Conservation (phyloP, 2,888 invertebrate genomes). For the Kryphioiulus occultus region DNA sequence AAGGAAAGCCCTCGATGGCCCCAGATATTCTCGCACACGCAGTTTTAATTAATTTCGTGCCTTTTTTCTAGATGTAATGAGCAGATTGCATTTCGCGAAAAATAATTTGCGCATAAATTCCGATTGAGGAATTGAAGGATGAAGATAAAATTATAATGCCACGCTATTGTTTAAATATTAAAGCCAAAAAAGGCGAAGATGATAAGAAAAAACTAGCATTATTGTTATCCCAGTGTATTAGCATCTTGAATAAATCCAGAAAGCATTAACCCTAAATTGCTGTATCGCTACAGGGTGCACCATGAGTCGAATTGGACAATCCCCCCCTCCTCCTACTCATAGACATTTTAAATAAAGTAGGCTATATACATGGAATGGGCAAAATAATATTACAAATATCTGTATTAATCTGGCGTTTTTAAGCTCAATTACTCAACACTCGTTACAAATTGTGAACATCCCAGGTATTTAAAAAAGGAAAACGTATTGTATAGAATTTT, state of each 20-base stretch:
- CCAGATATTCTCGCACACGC: not conserved
- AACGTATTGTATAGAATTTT: too few species aligned
- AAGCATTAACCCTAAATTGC: not conserved
- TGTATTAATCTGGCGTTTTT: too few species aligned
- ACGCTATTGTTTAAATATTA: slow-evolving; percentile 8
- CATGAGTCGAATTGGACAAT: too few species aligned
- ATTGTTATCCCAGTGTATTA: not conserved
- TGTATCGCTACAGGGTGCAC: too few species aligned
- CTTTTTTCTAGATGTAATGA: not conserved
- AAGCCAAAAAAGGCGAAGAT: not conserved
- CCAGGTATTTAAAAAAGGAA: too few species aligned
- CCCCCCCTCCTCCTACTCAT: too few species aligned
- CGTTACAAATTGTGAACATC: too few species aligned
- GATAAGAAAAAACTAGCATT: not conserved
- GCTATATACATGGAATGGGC: too few species aligned
- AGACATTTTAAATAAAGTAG: too few species aligned
- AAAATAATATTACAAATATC: too few species aligned
- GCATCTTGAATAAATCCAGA: not conserved
- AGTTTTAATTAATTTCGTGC: slow-evolving; percentile 2
- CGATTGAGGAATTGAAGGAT: not conserved
- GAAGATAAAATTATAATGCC: not conserved
- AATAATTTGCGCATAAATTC: not conserved
- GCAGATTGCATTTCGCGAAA: not conserved
- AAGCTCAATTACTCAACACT: too few species aligned
- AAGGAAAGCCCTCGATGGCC: not conserved